Evolutionary conservation across 2,113 vertebrate species (phyloP).

Genomic region (Prochilodus magdalenae): DNA sequence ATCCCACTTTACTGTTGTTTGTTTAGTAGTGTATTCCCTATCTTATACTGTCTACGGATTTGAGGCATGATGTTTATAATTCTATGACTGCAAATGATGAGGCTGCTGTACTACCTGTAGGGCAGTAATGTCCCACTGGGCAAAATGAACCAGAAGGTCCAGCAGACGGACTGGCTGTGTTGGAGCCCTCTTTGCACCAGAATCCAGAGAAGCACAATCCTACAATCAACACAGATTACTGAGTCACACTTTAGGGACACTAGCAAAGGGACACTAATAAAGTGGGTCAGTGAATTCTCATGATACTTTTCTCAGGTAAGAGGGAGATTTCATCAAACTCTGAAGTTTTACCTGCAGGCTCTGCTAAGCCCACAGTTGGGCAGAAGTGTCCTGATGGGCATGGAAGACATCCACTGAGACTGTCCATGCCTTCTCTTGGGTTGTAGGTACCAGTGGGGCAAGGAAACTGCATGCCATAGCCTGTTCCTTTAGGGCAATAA

Average conservation of each 20-base stretch:
- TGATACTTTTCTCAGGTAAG: background rate
- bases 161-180: conserved; percentile 75
- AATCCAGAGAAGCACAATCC: conserved; percentile 85
- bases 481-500: conserved; percentile 87
- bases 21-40: background rate
- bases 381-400: conserved; percentile 89
- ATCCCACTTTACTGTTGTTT: too few relatives aligned
- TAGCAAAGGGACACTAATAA: conserved; percentile 22
- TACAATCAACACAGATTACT: conserved; percentile 53
- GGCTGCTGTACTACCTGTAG: conserved; percentile 75
- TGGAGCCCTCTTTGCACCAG: conserved; percentile 84
- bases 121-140: conserved; percentile 85
- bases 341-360: conserved; percentile 81
- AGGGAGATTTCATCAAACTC: background rate
- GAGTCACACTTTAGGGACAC: background rate
- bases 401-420: conserved; percentile 71
- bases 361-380: conserved; percentile 74
- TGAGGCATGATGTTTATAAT: background rate
- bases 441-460: conserved; percentile 87
- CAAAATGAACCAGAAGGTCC: conserved; percentile 79
- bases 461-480: conserved; percentile 75
- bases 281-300: background rate
- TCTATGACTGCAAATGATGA: background rate
- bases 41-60: background rate
- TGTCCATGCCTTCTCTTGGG: conserved; percentile 65